Evolutionary conservation across 2,113 vertebrate genomes (phyloP), one percentile per base, ranked within the genome.

Genomic region (Pseudolaguvia tuberculata): DNA sequence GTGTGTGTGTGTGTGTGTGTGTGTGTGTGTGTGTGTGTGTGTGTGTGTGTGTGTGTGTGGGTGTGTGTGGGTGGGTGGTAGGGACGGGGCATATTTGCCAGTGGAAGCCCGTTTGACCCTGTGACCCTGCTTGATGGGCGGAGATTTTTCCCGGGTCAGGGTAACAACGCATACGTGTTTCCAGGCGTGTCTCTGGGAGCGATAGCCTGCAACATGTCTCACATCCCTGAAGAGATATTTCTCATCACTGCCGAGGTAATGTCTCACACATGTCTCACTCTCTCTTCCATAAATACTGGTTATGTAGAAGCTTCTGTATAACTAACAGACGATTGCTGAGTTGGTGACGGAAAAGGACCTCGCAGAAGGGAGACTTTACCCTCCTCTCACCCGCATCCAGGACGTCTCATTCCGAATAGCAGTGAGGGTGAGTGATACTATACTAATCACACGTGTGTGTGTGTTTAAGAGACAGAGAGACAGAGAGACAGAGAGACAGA

Each of bases 121-220:
- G 94, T 99, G 78, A 95, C 92, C 14, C 91, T 99, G 74, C 86
- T 92, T 17, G 89, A 91, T 8, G 96, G 96, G 52, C 86, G 80
- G 77, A 94, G 83, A 0, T 86, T 98, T 11, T 91, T 88, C 84
- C 96, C 97, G 2, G 97, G 97, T 35, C 97, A 99, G 88, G 96
- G 96, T 47, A 99, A 99, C 89, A 99, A 99, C 65, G 90, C 96
- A 72, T 99, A 99, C 14, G 94, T 98, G 85, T 99, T 99, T 79
- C 97, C 96, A 5, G 95, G 95, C 68, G 92, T 98, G 67, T 95
- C 93, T 27, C 91, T 98, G 50, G 95, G 94, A 0, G 90, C 94
- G 70, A 91, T 90, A 20, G 88, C 93, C 0, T 94, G 95, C 76
- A 89, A 90, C 67, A 7, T 97, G 79, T 91, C 85, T 73, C 90